phyloP scores from a whole-genome alignment of 2,888 invertebrate species.

The Lepetodrilus schrolli region DNA sequence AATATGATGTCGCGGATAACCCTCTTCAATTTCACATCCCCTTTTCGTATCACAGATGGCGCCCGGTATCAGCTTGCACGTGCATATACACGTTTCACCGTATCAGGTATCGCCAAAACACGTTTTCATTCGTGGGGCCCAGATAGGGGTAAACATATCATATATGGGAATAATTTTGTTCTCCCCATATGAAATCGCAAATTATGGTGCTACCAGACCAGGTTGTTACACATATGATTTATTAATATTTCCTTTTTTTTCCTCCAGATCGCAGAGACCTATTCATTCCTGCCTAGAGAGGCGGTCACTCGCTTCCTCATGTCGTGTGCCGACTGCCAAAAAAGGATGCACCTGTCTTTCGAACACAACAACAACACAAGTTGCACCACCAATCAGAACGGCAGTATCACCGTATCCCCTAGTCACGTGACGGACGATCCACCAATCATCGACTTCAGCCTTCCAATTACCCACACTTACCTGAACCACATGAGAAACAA shows the following conservation, averaged over 20 bases:
- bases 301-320: constrained; percentile 96
- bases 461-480: constrained; percentile 92
- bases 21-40: neutral
- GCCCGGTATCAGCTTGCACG: neutral
- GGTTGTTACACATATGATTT: neutral
- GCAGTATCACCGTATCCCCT: constrained; percentile 22
- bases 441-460: constrained; percentile 84
- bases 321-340: constrained; percentile 94
- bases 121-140: neutral
- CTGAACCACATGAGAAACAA: constrained; percentile 77
- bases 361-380: constrained; percentile 53
- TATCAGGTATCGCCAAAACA: neutral
- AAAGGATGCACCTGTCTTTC: constrained; percentile 78
- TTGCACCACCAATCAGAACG: constrained; percentile 43
- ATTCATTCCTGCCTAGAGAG: constrained; percentile 95
- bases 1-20: too few relatives aligned
- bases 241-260: constrained; percentile 19
- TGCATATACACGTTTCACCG: neutral
- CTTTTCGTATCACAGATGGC: neutral
- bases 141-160: too few relatives aligned
- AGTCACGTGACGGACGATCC: constrained; percentile 59
- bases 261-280: constrained; percentile 93
- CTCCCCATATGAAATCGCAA: too few relatives aligned
- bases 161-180: too few relatives aligned
- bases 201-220: too few relatives aligned